phyloP scores from a whole-genome alignment of 1,140 invertebrate species.

The Drosophila funebris region DNA sequence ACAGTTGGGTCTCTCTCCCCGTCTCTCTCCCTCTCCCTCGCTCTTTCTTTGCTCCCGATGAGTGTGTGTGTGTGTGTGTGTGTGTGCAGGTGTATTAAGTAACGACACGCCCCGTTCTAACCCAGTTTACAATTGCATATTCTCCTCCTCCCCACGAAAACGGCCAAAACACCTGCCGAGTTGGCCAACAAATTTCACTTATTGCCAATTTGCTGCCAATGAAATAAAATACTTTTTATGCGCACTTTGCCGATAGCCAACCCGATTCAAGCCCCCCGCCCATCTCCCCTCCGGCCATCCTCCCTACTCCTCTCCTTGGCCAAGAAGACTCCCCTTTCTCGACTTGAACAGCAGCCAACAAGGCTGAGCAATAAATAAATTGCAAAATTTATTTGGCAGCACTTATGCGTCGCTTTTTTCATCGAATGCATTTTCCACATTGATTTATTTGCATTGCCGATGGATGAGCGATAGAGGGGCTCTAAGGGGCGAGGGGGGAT shows the following conservation, averaged over 20 bases:
- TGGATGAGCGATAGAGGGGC: neutral
- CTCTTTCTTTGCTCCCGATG: too few species aligned
- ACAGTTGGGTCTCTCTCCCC: neutral
- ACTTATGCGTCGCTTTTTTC: conserved; percentile 79
- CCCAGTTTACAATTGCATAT: conserved; percentile 46
- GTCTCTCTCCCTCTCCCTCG: too few species aligned
- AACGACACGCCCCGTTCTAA: conserved; percentile 41
- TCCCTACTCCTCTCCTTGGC: neutral
- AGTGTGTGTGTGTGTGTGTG: neutral
- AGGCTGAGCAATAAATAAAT: conserved; percentile 75
- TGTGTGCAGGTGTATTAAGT: conserved; percentile 43
- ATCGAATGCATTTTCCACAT: conserved; percentile 75
- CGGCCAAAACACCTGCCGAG: conserved; percentile 64
- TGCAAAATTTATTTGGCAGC: conserved; percentile 81
- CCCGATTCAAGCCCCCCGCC: conserved; percentile 10
- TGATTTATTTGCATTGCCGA: conserved; percentile 74
- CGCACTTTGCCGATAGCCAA: conserved; percentile 60
- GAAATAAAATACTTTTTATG: conserved; percentile 75
- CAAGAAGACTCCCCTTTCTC: neutral
- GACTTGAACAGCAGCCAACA: conserved; percentile 46
- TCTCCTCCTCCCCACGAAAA: conserved; percentile 38
- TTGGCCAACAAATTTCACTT: conserved; percentile 78
- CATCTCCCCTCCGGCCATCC: neutral
- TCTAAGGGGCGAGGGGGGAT: neutral
- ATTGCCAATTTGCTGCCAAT: conserved; percentile 80